Conservation (phyloP, 2,797 vertebrate genomes). For the Acanthornis magna region DNA sequence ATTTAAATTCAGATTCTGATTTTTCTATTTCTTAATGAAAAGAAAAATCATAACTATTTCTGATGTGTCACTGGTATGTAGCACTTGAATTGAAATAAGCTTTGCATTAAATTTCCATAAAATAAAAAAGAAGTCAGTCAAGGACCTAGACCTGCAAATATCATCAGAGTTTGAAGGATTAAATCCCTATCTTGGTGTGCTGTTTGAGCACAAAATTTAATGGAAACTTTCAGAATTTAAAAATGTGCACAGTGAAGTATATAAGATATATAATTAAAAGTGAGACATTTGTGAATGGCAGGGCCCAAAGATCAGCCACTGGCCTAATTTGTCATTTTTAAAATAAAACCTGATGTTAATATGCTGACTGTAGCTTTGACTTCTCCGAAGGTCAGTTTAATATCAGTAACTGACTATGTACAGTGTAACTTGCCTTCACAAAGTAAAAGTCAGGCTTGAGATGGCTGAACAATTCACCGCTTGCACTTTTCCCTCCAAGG, state of each 20-base stretch:
- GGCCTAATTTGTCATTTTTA: not conserved
- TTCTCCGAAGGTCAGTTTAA: not conserved
- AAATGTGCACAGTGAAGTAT: not conserved
- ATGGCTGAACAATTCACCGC: not conserved
- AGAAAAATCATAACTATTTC: not conserved
- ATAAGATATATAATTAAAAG: not conserved
- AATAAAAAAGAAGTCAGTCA: not conserved
- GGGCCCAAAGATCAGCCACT: not conserved
- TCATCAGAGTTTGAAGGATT: not conserved
- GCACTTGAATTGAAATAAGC: not conserved
- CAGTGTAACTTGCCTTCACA: not conserved
- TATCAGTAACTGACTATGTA: not conserved
- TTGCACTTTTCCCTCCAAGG: not conserved
- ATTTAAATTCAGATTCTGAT: conserved; percentile 9
- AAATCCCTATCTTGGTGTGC: not conserved
- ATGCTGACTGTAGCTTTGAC: not conserved
- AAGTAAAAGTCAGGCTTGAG: not conserved
- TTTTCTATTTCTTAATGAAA: conserved; percentile 14
- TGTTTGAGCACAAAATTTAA: not conserved
- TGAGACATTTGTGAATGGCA: not conserved
- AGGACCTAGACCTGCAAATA: not conserved
- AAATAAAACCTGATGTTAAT: not conserved
- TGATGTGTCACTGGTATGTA: not conserved
- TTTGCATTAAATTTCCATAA: not conserved
- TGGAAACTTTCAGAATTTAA: not conserved